Conservation (phyloP, 2,113 vertebrate genomes). For the Alectura lathami region DNA sequence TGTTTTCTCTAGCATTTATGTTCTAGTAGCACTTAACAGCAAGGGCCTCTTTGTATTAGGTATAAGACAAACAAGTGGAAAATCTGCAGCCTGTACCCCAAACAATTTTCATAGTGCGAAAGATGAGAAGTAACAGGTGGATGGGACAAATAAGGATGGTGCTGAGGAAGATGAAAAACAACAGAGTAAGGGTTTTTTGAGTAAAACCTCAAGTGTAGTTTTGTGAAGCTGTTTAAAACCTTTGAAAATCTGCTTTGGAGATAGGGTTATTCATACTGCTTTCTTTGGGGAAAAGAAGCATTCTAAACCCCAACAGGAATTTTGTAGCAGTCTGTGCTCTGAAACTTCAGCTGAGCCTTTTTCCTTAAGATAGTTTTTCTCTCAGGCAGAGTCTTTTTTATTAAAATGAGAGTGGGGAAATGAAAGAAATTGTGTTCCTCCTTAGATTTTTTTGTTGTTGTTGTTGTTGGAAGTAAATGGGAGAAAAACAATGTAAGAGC, state of each 20-base stretch:
- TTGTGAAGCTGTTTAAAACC: not conserved
- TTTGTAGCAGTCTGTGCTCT: not conserved
- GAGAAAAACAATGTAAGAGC: not conserved
- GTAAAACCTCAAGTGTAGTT: not conserved
- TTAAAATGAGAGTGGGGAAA: not conserved
- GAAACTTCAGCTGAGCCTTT: not conserved
- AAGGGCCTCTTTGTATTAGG: not conserved
- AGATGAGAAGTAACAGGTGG: not conserved
- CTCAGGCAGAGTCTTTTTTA: not conserved
- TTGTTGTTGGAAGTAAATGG: not conserved
- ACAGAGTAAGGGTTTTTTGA: fast-evolving
- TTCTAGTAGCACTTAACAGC: not conserved
- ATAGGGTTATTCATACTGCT: not conserved
- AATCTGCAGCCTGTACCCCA: not conserved
- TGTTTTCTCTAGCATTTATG: not conserved
- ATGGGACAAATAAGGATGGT: not conserved
- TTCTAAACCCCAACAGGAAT: not conserved
- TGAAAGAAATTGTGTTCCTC: not conserved
- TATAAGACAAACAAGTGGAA: not conserved
- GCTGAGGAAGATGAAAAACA: not conserved
- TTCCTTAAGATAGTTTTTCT: not conserved
- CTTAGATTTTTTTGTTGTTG: not conserved
- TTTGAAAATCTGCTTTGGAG: not conserved
- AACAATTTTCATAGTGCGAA: not conserved
- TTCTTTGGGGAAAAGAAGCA: not conserved